Percentiles rank a stretch among this genome's conserved stretches.
phyloP scores from a whole-genome alignment of 2,797 vertebrate genomes.

The Clarias laeviceps region DNA sequence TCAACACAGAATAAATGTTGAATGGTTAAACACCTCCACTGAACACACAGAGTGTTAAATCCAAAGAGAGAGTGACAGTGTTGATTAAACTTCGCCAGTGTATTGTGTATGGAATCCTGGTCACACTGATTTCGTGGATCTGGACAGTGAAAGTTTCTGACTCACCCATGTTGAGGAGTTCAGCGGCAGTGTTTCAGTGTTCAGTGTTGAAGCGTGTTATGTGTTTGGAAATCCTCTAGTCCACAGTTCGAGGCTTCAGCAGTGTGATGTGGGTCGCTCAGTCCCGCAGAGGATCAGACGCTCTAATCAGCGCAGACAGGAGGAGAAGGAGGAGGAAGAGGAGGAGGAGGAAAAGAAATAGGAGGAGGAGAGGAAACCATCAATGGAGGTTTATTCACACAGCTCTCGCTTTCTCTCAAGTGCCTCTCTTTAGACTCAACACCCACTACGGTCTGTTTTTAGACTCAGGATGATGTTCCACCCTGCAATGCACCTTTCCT shows the following conservation, averaged over 20 bases:
- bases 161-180: constrained; percentile 30
- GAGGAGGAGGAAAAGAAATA: background rate
- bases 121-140: background rate
- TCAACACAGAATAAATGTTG: background rate
- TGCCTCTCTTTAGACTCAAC: background rate
- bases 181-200: background rate
- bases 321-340: constrained; percentile 26
- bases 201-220: background rate
- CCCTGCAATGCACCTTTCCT: constrained; percentile 16
- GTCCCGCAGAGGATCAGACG: constrained; percentile 32
- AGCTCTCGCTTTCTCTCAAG: constrained; percentile 1
- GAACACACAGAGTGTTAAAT: background rate
- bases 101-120: background rate
- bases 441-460: background rate
- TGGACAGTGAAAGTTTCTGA: background rate
- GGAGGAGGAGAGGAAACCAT: constrained; percentile 15
- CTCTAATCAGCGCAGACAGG: constrained; percentile 26
- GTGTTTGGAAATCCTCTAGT: constrained; percentile 25
- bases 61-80: background rate
- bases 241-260: constrained; percentile 21
- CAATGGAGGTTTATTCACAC: constrained; percentile 23
- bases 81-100: background rate
- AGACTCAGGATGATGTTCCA: constrained; percentile 5
- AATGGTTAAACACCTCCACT: background rate
- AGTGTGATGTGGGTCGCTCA: constrained; percentile 40